Evolutionary conservation across 2,797 vertebrate species (phyloP).

Genomic region (Otus scops): DNA sequence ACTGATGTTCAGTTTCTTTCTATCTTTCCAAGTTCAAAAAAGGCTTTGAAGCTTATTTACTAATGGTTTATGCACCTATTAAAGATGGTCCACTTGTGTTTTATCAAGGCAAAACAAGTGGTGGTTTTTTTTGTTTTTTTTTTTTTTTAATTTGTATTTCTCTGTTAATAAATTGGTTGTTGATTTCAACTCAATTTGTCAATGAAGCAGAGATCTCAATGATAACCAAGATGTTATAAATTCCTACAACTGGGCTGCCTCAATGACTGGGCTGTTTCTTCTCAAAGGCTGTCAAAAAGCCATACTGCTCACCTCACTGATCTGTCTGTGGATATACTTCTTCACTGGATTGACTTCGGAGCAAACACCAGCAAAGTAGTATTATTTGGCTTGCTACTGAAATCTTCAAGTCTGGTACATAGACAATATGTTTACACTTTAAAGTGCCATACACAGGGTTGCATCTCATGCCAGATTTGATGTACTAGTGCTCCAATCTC

Average conservation of each 20-base stretch:
- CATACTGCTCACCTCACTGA: neutral
- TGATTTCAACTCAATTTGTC: neutral
- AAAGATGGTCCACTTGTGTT: neutral
- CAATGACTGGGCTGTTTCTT: neutral
- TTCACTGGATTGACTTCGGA: neutral
- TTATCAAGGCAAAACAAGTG: neutral
- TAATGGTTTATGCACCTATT: neutral
- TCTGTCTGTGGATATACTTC: neutral
- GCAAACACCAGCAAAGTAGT: neutral
- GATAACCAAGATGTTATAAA: neutral
- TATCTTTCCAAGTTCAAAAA: neutral
- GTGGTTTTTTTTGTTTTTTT: neutral
- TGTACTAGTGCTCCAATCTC: neutral
- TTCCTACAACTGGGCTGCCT: neutral
- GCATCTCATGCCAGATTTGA: neutral
- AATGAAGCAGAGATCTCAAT: neutral
- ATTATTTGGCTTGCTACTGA: neutral
- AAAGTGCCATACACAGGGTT: neutral
- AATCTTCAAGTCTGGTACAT: neutral
- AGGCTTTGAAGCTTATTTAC: neutral
- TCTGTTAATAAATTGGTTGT: neutral
- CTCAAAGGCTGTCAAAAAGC: neutral
- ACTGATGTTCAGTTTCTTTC: neutral
- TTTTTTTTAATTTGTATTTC: neutral
- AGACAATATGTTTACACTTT: neutral